A percentile compares a stretch with the other conserved stretches of the same genome.
Evolutionary conservation across 2,113 vertebrate species (phyloP).

Genomic region (Pachypanchax playfairii): DNA sequence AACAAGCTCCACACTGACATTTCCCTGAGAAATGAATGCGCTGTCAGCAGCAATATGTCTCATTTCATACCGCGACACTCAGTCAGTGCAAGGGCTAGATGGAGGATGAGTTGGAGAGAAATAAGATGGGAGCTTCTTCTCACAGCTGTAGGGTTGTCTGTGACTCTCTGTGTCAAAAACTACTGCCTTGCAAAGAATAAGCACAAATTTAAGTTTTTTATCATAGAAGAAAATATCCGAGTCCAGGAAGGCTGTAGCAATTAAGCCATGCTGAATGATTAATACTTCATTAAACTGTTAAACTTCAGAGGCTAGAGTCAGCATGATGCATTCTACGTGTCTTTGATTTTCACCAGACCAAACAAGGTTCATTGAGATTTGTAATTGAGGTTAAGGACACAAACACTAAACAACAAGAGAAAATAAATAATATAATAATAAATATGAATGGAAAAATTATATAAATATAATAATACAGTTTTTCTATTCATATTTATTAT

Average conservation of each 20-base stretch:
- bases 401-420: constrained; percentile 14
- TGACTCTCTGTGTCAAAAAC: constrained; percentile 67
- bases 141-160: constrained; percentile 20
- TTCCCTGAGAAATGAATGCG: constrained; percentile 63
- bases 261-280: constrained; percentile 53
- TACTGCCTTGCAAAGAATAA: constrained; percentile 30
- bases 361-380: constrained; percentile 22
- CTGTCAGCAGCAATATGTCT: constrained; percentile 68
- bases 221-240: constrained; percentile 46
- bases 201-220: constrained; percentile 34
- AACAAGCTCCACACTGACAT: constrained; percentile 67
- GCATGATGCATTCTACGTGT: constrained; percentile 32
- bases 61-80: constrained; percentile 58
- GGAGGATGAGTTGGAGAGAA: constrained; percentile 24
- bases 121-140: constrained; percentile 24
- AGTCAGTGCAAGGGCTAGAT: constrained; percentile 35
- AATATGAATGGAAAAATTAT: no score
- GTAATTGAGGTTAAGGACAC: not conserved
- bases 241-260: constrained; percentile 48
- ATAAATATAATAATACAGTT: no score
- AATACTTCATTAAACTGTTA: constrained; percentile 57
- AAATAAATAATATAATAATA: constrained; percentile 4
- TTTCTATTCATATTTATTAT: no score
- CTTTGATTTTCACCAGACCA: constrained; percentile 46
- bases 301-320: constrained; percentile 44